Conservation (phyloP, 2,797 vertebrate genomes). For the Megaceryle alcyon region DNA sequence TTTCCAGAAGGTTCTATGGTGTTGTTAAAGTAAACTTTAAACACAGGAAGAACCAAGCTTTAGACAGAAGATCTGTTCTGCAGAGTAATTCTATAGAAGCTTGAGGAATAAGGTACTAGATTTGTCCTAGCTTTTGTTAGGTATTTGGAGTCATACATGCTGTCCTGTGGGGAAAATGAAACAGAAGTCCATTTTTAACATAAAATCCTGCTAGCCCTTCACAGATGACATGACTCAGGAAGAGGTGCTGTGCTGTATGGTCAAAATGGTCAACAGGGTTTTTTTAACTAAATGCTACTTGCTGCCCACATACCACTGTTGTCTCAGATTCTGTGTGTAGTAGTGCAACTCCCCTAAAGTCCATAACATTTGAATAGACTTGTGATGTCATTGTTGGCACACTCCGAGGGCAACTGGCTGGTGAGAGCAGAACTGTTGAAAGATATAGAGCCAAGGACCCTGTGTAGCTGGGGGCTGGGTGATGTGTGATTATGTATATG, state of each 20-base stretch:
- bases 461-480: background rate
- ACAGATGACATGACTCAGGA: background rate
- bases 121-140: background rate
- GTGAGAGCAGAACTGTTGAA: background rate
- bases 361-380: background rate
- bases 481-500: accelerated
- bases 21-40: background rate
- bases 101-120: background rate
- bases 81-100: background rate
- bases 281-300: background rate
- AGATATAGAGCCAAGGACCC: background rate
- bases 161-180: background rate
- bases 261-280: background rate
- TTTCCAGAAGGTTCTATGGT: background rate
- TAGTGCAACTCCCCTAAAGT: background rate
- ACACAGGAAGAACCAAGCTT: background rate
- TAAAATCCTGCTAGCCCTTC: background rate
- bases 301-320: background rate
- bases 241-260: background rate
- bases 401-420: background rate
- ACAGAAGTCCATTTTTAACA: background rate
- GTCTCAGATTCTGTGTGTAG: background rate
- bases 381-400: background rate
- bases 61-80: background rate
- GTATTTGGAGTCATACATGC: background rate